These are phyloP conservation scores for Tetrapedia diversipes DNA, from an alignment of 2,888 invertebrate genomes.

Conservation along the genomic window DNA sequence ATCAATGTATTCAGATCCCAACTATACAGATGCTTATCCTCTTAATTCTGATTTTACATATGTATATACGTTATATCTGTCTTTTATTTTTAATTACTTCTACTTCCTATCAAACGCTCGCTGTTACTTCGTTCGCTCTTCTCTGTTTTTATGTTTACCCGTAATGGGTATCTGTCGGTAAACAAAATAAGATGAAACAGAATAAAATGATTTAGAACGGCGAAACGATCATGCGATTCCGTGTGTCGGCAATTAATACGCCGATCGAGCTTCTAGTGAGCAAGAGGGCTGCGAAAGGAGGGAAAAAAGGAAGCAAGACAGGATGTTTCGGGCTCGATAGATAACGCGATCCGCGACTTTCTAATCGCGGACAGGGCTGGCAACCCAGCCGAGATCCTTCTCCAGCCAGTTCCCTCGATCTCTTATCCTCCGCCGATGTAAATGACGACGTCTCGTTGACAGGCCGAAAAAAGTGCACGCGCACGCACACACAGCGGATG, in stretches of 20 bases:
- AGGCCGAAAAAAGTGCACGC: constrained; percentile 19
- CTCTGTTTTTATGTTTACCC: too few species aligned
- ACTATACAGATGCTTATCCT: too few species aligned
- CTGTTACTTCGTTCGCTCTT: too few species aligned
- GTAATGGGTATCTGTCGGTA: too few species aligned
- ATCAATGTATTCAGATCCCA: too few species aligned
- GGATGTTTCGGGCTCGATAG: constrained; percentile 62
- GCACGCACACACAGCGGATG: too few species aligned
- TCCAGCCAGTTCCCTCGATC: constrained; percentile 16
- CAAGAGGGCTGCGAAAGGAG: background rate
- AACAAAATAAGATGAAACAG: too few species aligned
- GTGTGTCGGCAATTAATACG: constrained; percentile 13
- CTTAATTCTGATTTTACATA: too few species aligned
- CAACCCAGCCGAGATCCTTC: constrained; percentile 11
- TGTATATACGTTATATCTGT: too few species aligned
- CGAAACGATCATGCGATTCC: constrained; percentile 13
- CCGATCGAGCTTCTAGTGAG: background rate
- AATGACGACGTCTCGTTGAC: constrained; percentile 10
- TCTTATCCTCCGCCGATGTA: constrained; percentile 20
- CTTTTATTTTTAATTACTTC: too few species aligned
- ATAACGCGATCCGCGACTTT: constrained; percentile 62
- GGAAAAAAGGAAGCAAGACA: background rate
- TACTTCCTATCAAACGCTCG: too few species aligned
- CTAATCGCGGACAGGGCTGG: constrained; percentile 62
- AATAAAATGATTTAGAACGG: too few species aligned